phyloP scores from a whole-genome alignment of 2,113 vertebrate species.

The Erpornis zantholeuca region DNA sequence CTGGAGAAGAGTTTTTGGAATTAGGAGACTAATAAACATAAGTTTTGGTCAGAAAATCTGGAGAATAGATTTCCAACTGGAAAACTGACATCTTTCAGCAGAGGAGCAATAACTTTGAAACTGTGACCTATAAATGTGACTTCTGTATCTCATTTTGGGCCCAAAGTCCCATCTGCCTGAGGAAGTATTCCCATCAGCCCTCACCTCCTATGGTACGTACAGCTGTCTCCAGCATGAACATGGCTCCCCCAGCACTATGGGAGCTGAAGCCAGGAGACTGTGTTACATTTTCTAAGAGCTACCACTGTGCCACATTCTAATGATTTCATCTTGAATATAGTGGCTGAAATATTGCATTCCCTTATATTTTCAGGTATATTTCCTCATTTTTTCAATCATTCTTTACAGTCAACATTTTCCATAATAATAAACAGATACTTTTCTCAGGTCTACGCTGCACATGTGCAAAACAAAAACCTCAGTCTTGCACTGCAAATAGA shows the following conservation, averaged over 20 bases:
- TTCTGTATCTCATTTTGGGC: background rate
- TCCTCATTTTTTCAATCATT: background rate
- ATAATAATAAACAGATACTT: background rate
- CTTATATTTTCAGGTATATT: background rate
- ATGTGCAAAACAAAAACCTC: background rate
- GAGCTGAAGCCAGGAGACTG: background rate
- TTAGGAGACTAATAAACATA: slow-evolving; percentile 37
- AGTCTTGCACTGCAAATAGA: background rate
- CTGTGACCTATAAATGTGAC: background rate
- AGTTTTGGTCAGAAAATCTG: slow-evolving; percentile 10
- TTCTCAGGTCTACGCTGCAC: background rate
- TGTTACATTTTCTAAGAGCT: background rate
- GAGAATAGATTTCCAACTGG: background rate
- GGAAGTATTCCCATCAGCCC: background rate
- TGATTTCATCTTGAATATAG: background rate
- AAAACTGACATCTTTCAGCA: background rate
- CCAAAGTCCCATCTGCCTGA: background rate
- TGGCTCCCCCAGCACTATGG: accelerated
- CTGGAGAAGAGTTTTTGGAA: slow-evolving; percentile 35
- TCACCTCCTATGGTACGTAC: background rate
- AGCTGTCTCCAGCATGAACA: background rate
- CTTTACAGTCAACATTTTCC: background rate
- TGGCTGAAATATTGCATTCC: background rate
- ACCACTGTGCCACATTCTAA: background rate
- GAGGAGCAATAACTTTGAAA: background rate